Base-by-base conservation (phyloP, 2,797 vertebrate genomes). In the Manis crassicaudata region DNA sequence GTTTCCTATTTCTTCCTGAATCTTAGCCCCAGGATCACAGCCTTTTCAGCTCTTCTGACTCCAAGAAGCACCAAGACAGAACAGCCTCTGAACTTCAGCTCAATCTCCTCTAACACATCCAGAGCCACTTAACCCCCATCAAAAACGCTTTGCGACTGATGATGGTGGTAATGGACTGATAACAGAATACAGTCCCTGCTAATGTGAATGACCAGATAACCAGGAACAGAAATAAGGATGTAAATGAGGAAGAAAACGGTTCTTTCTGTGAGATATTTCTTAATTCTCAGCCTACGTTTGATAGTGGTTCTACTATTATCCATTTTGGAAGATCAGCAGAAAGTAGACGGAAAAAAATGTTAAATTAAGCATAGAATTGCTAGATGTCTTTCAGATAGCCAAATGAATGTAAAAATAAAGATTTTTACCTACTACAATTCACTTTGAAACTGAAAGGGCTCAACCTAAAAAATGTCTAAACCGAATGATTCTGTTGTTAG, bases 311-410 rank as follows among this genome's bases (percentile, higher is more conserved):
- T 77, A 18, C 35, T 32, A 94, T 94, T 85, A 90, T 7, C 79
- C 6, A 50, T 68, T 86, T 68, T 89, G 25, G 60, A 79, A 60
- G 60, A 93, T 80, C 67, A 95, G 94, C 82, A 96, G 32, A 94
- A 75, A 63, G 14, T 60, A 90, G 83, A 95, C 18, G 43, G 29
- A 40, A 93, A 65, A 65, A 79, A 79, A 86, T 60, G 67, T 81
- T 95, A 72, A 92, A 67, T 82, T 95, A 96, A 73, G 81, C 37
- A n/a, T 14, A 68, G 67, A 80, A 86, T 35, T 95, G 29, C 88
- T 85, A 82, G 94, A 35, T 73, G 89, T 37, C 43, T 91, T 88
- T 82, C 27, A 43, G 29, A 73, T 20, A 82, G 82, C 52, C 63
- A 63, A 92, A 40, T 20, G 56, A 95, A 84, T 80, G 43, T 75